A percentile compares a stretch with the other conserved stretches of the same genome.
Conservation (phyloP, 2,113 vertebrate genomes). For the Dryoscopus gambensis region DNA sequence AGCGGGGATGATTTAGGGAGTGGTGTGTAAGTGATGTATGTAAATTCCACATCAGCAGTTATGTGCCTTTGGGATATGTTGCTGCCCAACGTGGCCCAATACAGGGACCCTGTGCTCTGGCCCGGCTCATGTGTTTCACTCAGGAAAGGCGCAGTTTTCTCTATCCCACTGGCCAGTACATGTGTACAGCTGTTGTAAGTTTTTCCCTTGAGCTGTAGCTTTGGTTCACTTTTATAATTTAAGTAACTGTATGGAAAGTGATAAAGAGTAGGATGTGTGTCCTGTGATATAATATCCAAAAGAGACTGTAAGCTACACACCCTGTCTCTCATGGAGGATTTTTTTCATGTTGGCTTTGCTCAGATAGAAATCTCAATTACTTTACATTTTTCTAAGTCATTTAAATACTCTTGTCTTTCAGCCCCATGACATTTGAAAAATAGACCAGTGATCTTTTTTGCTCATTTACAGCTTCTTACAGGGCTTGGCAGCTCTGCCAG, state of each 20-base stretch:
- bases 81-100: fast-evolving
- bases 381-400: neutral
- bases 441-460: neutral
- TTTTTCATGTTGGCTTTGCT: neutral
- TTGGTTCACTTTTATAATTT: neutral
- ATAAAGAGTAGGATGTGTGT: neutral
- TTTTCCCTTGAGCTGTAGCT: neutral
- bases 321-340: neutral
- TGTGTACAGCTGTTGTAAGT: neutral
- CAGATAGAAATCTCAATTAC: neutral
- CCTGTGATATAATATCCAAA: neutral
- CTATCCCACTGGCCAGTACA: neutral
- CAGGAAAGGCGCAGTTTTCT: neutral
- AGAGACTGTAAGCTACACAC: neutral
- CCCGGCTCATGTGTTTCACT: neutral
- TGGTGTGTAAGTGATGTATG: neutral
- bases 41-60: neutral
- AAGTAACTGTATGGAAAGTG: neutral
- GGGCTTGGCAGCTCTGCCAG: neutral
- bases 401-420: neutral
- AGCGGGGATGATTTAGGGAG: neutral
- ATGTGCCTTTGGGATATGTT: neutral
- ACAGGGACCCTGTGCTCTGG: fast-evolving
- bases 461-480: neutral
- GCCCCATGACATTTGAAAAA: neutral